Evolutionary conservation across 1,140 invertebrate genomes (phyloP).

Genomic region (Frieseomelitta varia): DNA sequence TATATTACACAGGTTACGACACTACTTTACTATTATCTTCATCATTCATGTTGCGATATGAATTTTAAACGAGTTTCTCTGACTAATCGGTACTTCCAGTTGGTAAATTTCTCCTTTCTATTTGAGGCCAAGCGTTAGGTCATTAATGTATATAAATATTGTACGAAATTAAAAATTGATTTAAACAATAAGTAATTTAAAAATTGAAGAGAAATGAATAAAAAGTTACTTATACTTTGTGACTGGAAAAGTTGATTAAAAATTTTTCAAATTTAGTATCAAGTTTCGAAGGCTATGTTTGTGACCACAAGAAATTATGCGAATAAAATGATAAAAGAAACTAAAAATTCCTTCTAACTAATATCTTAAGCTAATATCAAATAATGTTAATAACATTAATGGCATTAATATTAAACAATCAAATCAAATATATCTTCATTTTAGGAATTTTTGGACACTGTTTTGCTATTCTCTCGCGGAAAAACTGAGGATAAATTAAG

Average conservation of each 20-base stretch:
- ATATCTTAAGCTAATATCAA: neutral
- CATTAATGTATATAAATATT: neutral
- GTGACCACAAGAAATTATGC: too few relatives aligned
- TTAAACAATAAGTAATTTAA: too few relatives aligned
- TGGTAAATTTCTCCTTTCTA: neutral
- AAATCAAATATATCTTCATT: constrained; percentile 6
- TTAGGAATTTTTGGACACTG: constrained; percentile 97
- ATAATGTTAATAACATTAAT: too few relatives aligned
- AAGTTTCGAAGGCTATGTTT: neutral
- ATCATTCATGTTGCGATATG: neutral
- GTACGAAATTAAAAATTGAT: too few relatives aligned
- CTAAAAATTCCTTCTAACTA: neutral
- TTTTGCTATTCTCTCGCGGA: constrained; percentile 94
- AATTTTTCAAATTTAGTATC: too few relatives aligned
- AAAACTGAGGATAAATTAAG: constrained; percentile 97
- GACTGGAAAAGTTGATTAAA: too few relatives aligned
- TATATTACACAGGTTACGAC: too few relatives aligned
- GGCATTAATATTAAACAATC: too few relatives aligned
- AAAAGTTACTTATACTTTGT: too few relatives aligned
- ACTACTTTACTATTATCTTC: neutral
- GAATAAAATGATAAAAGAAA: neutral
- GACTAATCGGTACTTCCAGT: neutral
- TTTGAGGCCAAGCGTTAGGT: neutral
- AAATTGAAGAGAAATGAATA: too few relatives aligned
- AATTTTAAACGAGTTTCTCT: neutral